A percentile compares a stretch with the other conserved stretches of the same genome.
phyloP scores from a whole-genome alignment of 1,140 invertebrate species.

The Neodiprion fabricii region DNA sequence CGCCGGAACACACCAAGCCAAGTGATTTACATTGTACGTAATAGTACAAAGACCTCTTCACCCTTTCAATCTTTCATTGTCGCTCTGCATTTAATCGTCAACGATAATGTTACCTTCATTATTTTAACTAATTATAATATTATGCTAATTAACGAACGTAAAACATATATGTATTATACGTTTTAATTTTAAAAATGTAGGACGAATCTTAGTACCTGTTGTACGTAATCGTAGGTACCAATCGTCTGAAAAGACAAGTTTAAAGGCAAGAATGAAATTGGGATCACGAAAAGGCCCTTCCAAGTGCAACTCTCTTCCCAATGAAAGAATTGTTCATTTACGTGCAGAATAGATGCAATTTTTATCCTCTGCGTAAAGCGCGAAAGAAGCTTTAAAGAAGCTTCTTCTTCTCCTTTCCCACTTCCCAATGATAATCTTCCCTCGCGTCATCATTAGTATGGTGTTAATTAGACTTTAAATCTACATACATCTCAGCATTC shows the following conservation, averaged over 20 bases:
- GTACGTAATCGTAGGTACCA: background rate
- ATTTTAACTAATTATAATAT: background rate
- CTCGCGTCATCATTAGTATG: background rate
- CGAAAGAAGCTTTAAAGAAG: too few relatives aligned
- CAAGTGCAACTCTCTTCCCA: too few relatives aligned
- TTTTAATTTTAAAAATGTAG: background rate
- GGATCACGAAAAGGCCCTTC: background rate
- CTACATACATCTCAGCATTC: too few relatives aligned
- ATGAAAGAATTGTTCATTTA: too few relatives aligned
- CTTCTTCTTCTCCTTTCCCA: background rate
- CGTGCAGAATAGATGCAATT: too few relatives aligned
- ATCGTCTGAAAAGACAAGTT: background rate
- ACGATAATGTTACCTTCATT: background rate
- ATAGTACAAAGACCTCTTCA: background rate
- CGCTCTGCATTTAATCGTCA: background rate
- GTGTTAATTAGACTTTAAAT: background rate
- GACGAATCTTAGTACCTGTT: background rate
- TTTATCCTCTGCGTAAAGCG: too few relatives aligned
- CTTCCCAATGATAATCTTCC: background rate
- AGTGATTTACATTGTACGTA: background rate
- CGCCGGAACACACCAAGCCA: too few relatives aligned
- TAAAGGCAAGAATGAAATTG: constrained; percentile 1
- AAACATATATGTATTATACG: background rate
- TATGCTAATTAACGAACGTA: background rate
- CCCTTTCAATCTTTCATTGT: background rate